Conservation (phyloP, 2,797 vertebrate genomes). For the Ctenopoma multispine region DNA sequence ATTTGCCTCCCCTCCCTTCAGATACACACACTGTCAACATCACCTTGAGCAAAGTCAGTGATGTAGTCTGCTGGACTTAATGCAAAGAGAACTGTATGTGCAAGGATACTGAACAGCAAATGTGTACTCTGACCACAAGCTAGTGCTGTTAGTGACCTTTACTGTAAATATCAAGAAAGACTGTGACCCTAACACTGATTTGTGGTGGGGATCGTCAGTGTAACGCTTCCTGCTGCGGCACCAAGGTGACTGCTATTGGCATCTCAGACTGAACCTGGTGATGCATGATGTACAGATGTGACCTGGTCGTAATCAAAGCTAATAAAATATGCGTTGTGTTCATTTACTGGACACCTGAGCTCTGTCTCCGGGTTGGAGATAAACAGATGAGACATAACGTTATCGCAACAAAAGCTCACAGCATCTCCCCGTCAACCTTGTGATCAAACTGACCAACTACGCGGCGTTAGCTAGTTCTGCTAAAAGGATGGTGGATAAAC, state of each 20-base stretch:
- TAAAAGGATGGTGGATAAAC: not conserved
- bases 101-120: not conserved
- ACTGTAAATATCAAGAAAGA: not conserved
- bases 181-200: not conserved
- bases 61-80: constrained; percentile 19
- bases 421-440: constrained; percentile 52
- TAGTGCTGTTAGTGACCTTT: not conserved
- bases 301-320: not conserved
- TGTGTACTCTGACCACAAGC: not conserved
- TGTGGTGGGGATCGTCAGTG: not conserved
- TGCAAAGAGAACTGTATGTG: constrained; percentile 1
- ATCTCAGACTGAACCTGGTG: not conserved
- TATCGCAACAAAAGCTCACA: constrained; percentile 48
- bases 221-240: constrained; percentile 25
- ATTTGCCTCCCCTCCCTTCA: not conserved
- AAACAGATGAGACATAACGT: not conserved
- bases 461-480: not conserved
- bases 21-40: constrained; percentile 16
- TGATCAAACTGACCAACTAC: constrained; percentile 10
- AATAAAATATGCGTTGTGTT: not conserved
- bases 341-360: not conserved
- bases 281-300: not conserved
- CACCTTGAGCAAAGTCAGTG: constrained; percentile 73
- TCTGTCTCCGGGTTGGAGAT: constrained; percentile 13
- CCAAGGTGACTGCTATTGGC: constrained; percentile 63